Evolutionary conservation across 1,140 invertebrate genomes (phyloP).

Genomic region (Plutomurus gul): DNA sequence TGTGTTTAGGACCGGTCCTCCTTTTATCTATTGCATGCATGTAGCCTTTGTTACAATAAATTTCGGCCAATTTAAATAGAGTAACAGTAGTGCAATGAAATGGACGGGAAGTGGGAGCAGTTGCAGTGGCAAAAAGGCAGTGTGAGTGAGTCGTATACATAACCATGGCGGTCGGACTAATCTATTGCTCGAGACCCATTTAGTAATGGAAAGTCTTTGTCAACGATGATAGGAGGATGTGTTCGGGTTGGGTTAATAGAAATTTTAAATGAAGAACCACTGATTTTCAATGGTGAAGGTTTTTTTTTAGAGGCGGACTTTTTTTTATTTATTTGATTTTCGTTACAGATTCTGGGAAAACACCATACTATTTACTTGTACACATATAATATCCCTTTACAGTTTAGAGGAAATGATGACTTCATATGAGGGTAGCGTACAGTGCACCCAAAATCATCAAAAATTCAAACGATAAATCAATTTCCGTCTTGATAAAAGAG

Average conservation of each 20-base stretch:
- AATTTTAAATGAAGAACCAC: conserved; percentile 14
- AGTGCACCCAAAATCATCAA: conserved; percentile 29
- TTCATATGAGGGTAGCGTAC: conserved; percentile 1
- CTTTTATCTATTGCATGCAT: conserved; percentile 1
- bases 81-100: conserved; percentile 8
- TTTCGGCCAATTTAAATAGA: conserved; percentile 42
- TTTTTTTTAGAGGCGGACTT: conserved; percentile 33
- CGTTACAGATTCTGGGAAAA: background rate
- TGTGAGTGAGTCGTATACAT: background rate
- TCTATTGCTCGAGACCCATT: conserved; percentile 24
- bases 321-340: conserved; percentile 9
- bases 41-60: conserved; percentile 31
- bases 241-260: conserved; percentile 19
- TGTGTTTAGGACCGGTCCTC: background rate
- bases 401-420: conserved; percentile 38
- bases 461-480: conserved; percentile 45
- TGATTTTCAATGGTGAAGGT: conserved; percentile 1
- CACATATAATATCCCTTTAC: conserved; percentile 3
- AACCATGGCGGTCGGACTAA: conserved; percentile 13
- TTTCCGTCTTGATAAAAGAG: background rate
- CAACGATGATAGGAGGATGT: background rate
- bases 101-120: conserved; percentile 15
- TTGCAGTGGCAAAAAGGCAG: conserved; percentile 2
- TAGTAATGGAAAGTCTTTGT: conserved; percentile 1
- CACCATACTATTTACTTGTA: background rate